Evolutionary conservation across 1,140 invertebrate genomes (phyloP).

Genomic region (Sinella curviseta): DNA sequence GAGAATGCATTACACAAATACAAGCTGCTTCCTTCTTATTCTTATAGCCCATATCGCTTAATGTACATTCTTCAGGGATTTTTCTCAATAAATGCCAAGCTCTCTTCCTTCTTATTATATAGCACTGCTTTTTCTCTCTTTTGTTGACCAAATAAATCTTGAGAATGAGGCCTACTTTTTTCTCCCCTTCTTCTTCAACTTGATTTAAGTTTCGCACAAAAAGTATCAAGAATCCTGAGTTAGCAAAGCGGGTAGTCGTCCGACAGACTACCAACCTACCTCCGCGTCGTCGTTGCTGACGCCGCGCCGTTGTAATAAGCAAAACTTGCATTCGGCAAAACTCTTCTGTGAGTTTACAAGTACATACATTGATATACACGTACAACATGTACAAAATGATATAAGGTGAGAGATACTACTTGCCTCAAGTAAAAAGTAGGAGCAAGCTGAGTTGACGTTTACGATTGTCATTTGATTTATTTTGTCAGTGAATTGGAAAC

Average conservation of each 20-base stretch:
- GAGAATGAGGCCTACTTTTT: neutral
- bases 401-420: too few species aligned
- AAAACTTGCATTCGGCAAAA: too few species aligned
- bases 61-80: neutral
- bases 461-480: slow-evolving; percentile 33
- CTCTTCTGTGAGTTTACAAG: too few species aligned
- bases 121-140: neutral
- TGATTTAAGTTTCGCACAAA: neutral
- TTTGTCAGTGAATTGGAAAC: slow-evolving; percentile 72
- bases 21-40: neutral
- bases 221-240: too few species aligned
- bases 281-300: too few species aligned
- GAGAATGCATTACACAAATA: neutral
- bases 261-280: too few species aligned
- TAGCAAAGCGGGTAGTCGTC: too few species aligned
- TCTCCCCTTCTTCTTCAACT: neutral
- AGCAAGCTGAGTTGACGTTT: slow-evolving; percentile 26
- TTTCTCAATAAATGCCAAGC: neutral
- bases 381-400: too few species aligned
- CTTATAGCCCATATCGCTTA: neutral
- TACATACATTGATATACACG: too few species aligned
- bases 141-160: neutral
- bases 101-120: neutral
- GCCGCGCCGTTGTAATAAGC: too few species aligned
- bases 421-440: neutral